These are phyloP conservation scores for Distichodus sexfasciatus DNA, from an alignment of 2,797 vertebrate species.

Conservation along the genomic window DNA sequence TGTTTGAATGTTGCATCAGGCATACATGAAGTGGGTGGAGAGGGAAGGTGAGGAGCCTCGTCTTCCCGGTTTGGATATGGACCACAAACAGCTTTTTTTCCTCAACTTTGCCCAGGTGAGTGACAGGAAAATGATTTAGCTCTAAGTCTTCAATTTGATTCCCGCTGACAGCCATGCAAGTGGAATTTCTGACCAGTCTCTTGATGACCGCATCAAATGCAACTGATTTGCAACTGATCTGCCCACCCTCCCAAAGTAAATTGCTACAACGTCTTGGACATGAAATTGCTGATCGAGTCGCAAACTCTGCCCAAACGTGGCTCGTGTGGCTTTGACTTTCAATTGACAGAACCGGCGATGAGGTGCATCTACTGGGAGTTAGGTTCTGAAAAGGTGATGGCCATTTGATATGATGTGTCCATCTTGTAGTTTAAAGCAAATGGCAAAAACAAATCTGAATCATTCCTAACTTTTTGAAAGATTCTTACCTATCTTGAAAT, in stretches of 20 bases:
- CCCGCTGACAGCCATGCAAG: neutral
- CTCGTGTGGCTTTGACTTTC: neutral
- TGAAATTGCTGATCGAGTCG: constrained; percentile 25
- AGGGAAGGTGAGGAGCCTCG: constrained; percentile 81
- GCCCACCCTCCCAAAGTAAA: constrained; percentile 15
- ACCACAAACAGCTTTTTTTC: constrained; percentile 94
- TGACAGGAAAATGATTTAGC: constrained; percentile 34
- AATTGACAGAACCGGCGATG: constrained; percentile 11
- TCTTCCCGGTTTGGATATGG: constrained; percentile 87
- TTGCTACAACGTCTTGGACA: neutral
- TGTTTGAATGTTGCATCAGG: constrained; percentile 68
- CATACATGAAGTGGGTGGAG: constrained; percentile 90
- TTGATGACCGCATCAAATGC: neutral
- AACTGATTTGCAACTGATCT: constrained; percentile 10
- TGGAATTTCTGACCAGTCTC: constrained; percentile 4
- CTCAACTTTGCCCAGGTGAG: constrained; percentile 94
- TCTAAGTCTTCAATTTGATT: no score
- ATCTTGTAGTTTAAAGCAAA: constrained; percentile 1
- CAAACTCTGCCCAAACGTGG: neutral
- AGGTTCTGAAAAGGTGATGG: neutral
- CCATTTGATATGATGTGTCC: neutral
- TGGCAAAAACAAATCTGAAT: constrained; percentile 13
- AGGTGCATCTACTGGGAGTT: neutral
- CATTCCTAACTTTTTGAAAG: neutral
- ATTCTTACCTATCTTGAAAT: neutral